A percentile compares a stretch with the other conserved stretches of the same genome.
Conservation (phyloP, 2,888 invertebrate genomes). For the Arenicola marina region DNA sequence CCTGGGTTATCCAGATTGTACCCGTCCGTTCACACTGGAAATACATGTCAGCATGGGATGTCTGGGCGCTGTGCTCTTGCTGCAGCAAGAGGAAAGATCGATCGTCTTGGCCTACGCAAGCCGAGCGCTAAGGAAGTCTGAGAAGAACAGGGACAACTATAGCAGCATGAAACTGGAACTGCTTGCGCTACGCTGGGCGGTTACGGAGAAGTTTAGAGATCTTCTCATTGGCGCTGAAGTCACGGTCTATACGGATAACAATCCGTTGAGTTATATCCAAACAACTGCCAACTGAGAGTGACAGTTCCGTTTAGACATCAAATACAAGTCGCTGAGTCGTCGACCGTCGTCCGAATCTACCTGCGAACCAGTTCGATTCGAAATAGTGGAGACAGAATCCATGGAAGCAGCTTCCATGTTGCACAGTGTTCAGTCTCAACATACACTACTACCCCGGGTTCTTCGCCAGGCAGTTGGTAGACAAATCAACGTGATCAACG, state of each 20-base stretch:
- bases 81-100: constrained; percentile 21
- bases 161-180: constrained; percentile 33
- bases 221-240: constrained; percentile 11
- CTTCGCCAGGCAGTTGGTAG: too few relatives aligned
- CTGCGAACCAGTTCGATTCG: too few relatives aligned
- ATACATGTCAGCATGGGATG: constrained; percentile 31
- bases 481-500: too few relatives aligned
- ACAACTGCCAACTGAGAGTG: constrained; percentile 33
- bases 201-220: constrained; percentile 14
- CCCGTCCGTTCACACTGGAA: constrained; percentile 29
- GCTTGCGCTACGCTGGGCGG: constrained; percentile 32
- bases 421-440: too few relatives aligned
- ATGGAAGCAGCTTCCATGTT: too few relatives aligned
- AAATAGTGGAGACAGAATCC: too few relatives aligned
- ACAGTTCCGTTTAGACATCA: too few relatives aligned
- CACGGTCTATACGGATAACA: constrained; percentile 6
- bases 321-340: too few relatives aligned
- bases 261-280: constrained; percentile 8
- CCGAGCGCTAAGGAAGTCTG: constrained; percentile 22
- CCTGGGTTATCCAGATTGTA: constrained; percentile 33
- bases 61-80: constrained; percentile 31
- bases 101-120: constrained; percentile 34
- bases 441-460: too few relatives aligned
- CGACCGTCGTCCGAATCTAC: too few relatives aligned
- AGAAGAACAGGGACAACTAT: constrained; percentile 31